A percentile compares a stretch with the other conserved stretches of the same genome.
These are phyloP conservation scores for Yoshiicerus persimilis DNA, from an alignment of 1,140 invertebrate genomes.

Conservation along the genomic window DNA sequence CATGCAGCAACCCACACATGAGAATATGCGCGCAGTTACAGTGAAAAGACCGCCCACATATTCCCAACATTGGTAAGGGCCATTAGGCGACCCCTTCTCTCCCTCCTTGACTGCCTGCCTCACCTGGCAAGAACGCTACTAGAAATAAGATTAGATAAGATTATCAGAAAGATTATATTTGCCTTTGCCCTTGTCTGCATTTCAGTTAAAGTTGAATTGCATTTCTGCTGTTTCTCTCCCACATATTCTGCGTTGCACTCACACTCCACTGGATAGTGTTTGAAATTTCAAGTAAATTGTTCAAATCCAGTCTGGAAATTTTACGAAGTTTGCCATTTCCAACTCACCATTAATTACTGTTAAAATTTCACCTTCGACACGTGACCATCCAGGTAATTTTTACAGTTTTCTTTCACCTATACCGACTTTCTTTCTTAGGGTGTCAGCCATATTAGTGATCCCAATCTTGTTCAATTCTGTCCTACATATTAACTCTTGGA, in stretches of 20 bases:
- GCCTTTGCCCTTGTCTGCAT: conserved; percentile 50
- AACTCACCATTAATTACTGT: not conserved
- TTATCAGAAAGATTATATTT: not conserved
- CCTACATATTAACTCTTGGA: too few relatives aligned
- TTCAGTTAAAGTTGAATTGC: conserved; percentile 30
- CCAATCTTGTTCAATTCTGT: not conserved
- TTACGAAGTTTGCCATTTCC: not conserved
- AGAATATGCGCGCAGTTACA: not conserved
- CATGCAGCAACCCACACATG: too few relatives aligned
- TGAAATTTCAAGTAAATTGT: not conserved
- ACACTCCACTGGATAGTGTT: not conserved
- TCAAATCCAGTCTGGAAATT: not conserved
- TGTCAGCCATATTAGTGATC: conserved; percentile 30
- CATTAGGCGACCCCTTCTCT: conserved; percentile 10
- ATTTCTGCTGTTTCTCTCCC: not conserved
- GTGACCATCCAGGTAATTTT: not conserved
- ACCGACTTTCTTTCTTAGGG: conserved; percentile 18
- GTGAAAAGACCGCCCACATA: not conserved
- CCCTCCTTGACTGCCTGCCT: not conserved
- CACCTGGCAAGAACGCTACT: not conserved
- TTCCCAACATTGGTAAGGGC: not conserved
- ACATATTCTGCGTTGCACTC: not conserved
- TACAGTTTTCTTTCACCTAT: not conserved
- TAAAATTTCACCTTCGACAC: not conserved
- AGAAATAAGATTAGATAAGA: too few relatives aligned